Evolutionary conservation across 2,113 vertebrate species (phyloP).

Genomic region (Atherinomorus stipes): DNA sequence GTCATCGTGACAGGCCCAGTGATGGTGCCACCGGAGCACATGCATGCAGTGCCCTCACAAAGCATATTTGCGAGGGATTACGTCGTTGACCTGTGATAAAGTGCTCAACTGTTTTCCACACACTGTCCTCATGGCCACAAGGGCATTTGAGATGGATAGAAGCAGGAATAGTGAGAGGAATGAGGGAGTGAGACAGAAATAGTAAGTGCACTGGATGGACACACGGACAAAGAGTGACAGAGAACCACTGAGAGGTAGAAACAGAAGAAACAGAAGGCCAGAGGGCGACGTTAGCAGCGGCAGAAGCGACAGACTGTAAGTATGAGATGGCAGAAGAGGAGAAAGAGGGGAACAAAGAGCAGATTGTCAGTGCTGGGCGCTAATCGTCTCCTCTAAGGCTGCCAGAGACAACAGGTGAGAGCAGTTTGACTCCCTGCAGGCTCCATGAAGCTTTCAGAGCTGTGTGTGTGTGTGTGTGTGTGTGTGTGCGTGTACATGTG

Average conservation of each 20-base stretch:
- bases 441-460: constrained; percentile 77
- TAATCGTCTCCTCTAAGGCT: constrained; percentile 80
- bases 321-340: constrained; percentile 65
- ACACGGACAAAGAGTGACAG: constrained; percentile 60
- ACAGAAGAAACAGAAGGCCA: constrained; percentile 55
- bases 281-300: constrained; percentile 48
- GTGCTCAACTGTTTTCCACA: constrained; percentile 80
- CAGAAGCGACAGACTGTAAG: constrained; percentile 70
- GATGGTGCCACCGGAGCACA: constrained; percentile 42
- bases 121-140: constrained; percentile 61
- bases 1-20: constrained; percentile 8
- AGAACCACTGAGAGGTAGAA: constrained; percentile 56
- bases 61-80: constrained; percentile 75
- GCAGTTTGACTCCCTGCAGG: constrained; percentile 83
- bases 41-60: constrained; percentile 43
- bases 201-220: constrained; percentile 52
- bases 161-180: constrained; percentile 21
- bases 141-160: constrained; percentile 65
- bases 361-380: constrained; percentile 77
- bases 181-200: constrained; percentile 60
- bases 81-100: constrained; percentile 73
- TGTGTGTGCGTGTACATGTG: constrained; percentile 32
- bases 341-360: constrained; percentile 74
- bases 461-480: constrained; percentile 51
- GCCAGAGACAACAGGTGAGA: constrained; percentile 87